phyloP scores from a whole-genome alignment of 1,140 invertebrate genomes.

The Melitaea cinxia region DNA sequence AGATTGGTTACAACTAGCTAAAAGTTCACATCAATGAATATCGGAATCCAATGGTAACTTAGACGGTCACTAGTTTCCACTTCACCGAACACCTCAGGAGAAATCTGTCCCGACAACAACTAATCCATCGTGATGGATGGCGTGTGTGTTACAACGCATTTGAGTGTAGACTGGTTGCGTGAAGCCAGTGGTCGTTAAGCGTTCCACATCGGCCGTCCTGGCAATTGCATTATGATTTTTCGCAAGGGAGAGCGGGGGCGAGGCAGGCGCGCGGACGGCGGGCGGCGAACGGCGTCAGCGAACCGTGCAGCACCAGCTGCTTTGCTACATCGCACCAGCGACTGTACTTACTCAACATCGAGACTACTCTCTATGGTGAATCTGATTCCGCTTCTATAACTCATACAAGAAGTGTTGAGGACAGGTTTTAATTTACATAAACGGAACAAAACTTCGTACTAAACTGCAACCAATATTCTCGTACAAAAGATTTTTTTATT shows the following conservation, averaged over 20 bases:
- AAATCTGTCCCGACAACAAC: conserved; percentile 74
- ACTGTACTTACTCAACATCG: conserved; percentile 24
- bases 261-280: conserved; percentile 57
- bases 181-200: conserved; percentile 68
- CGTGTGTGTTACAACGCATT: conserved; percentile 79
- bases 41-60: conserved; percentile 70
- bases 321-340: conserved; percentile 49
- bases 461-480: too few species aligned
- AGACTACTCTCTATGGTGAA: conserved; percentile 2
- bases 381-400: background rate
- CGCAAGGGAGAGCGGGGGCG: conserved; percentile 76
- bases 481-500: background rate
- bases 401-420: background rate
- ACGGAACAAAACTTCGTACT: background rate
- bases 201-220: conserved; percentile 78
- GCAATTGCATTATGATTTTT: conserved; percentile 82
- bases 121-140: conserved; percentile 76
- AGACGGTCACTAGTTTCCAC: conserved; percentile 60
- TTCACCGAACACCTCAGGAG: conserved; percentile 58
- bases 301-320: conserved; percentile 72
- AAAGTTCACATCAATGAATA: conserved; percentile 75
- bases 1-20: conserved; percentile 25
- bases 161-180: conserved; percentile 78
- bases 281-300: conserved; percentile 61
- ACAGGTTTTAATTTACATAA: background rate